Base-by-base conservation (phyloP, 2,888 invertebrate species). In the Augochlorella aurata region DNA sequence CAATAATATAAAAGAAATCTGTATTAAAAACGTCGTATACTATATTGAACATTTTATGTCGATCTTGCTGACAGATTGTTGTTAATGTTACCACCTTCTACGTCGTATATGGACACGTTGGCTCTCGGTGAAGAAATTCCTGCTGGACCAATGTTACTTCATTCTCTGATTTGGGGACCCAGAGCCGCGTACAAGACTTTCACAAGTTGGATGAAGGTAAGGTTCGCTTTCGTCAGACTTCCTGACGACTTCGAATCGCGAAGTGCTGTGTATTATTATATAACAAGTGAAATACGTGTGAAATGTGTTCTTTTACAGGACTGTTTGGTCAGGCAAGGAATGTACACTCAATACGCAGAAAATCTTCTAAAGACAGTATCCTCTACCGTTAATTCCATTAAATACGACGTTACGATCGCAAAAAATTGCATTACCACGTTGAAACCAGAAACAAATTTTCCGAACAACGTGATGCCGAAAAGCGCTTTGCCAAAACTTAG, bases 81-180 rank as follows among this genome's bases (percentile, higher is more conserved):
- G 75, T 95, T 98, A 75, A 96, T 97, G 88, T 94, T 99, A 92
- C 98, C 98, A 0, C 98, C 98, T 0, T 98, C 98, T 0, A 97
- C 97, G 0, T 96, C 97, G 0, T 98, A 97, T 92, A 96, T 98
- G 94, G 97, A 97, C 92, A 95, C 96, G 78, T 94, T 98, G 63
- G 95, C 96, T 38, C 95, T 96, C 24, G 96, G 96, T 7, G 94
- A 95, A 76, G 95, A 95, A 29, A 95, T 96, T 2, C 95, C 97
- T 47, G 96, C 97, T 12, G 95, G 96, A 0, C 96, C 97, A 2
- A 94, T 96, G 89, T 94, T 97, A 21, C 94, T 98, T 61, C 97
- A 98, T 94, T 97, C 98, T 0, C 94, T 98, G 10, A 94, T 98
- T 14, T 98, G 98, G 98, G 97, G 97, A 8, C 97, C 98, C 8